Evolutionary conservation across 2,888 invertebrate species (phyloP).

Genomic region (Cryptosula pallasiana): DNA sequence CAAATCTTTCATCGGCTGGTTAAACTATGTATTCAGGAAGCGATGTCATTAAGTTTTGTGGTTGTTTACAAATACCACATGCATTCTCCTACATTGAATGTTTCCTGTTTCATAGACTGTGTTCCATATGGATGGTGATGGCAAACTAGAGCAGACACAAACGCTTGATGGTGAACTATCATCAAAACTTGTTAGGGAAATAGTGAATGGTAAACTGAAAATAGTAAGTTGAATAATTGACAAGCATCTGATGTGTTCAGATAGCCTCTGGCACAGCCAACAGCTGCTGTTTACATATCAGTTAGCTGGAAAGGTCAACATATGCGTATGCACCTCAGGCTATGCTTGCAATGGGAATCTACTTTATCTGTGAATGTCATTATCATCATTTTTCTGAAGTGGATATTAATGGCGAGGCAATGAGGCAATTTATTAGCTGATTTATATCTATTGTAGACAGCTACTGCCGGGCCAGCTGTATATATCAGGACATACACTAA

Average conservation of each 20-base stretch:
- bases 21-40: too few relatives aligned
- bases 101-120: too few relatives aligned
- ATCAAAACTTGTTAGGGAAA: slow-evolving; percentile 8
- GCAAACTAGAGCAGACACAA: neutral
- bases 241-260: neutral
- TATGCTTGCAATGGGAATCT: too few relatives aligned
- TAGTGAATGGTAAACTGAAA: slow-evolving; percentile 9
- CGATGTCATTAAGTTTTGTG: too few relatives aligned
- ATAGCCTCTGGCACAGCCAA: neutral
- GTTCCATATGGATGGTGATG: neutral
- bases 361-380: too few relatives aligned
- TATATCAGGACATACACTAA: neutral
- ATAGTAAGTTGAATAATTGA: neutral
- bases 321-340: neutral
- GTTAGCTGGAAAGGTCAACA: neutral
- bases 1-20: too few relatives aligned
- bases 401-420: too few relatives aligned
- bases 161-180: slow-evolving; percentile 6
- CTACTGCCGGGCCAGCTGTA: neutral
- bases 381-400: too few relatives aligned
- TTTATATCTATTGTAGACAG: slow-evolving; percentile 7
- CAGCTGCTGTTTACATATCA: neutral
- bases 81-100: too few relatives aligned
- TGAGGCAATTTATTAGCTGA: too few relatives aligned
- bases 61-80: too few relatives aligned